Conservation (phyloP, 2,797 vertebrate species). For the Eidolon dupreanum region DNA sequence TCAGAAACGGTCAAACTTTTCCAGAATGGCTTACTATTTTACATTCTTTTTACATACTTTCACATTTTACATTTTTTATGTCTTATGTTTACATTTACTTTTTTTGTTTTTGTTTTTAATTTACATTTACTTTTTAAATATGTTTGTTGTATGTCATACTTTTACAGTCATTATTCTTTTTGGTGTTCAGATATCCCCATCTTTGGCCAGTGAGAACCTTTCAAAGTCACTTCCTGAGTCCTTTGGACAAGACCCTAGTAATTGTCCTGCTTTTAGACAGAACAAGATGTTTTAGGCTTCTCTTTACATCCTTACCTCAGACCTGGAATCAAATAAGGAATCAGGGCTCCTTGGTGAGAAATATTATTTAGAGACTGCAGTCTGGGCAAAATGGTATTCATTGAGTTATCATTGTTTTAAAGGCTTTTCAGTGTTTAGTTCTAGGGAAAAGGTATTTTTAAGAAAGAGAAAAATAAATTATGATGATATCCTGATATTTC, state of each 20-base stretch:
- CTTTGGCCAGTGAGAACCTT: background rate
- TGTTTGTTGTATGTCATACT: background rate
- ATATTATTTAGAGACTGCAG: background rate
- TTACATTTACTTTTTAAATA: background rate
- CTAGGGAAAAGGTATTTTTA: background rate
- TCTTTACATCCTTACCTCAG: background rate
- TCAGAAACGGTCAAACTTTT: background rate
- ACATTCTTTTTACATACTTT: background rate
- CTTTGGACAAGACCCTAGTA: background rate
- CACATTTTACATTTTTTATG: background rate
- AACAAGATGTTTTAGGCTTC: background rate
- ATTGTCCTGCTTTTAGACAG: background rate
- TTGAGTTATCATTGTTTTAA: background rate
- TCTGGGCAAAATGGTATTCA: background rate
- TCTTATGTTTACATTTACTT: background rate
- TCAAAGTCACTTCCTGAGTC: background rate
- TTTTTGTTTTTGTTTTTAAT: background rate
- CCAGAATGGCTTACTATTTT: background rate
- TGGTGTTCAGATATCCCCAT: background rate
- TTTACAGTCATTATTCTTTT: background rate
- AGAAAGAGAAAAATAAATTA: background rate
- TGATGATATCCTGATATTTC: background rate
- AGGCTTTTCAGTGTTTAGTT: background rate
- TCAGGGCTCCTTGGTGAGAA: background rate
- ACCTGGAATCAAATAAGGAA: background rate